Percentiles rank a stretch among this genome's conserved stretches.
These are phyloP conservation scores for Oscheius sp. DNA, from an alignment of 2,888 invertebrate species.

Conservation along the genomic window DNA sequence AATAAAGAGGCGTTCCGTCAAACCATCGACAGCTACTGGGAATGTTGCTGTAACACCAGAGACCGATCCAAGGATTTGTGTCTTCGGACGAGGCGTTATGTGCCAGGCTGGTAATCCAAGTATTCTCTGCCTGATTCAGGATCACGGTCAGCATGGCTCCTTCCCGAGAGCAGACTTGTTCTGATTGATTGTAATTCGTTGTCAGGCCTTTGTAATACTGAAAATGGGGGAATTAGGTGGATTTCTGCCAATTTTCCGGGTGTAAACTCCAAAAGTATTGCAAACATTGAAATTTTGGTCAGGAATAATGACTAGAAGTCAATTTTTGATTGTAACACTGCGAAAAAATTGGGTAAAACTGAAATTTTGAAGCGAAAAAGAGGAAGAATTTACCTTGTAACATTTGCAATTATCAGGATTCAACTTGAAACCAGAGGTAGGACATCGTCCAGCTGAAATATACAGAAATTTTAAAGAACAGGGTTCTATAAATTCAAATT, in stretches of 20 bases:
- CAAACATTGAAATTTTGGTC: no score
- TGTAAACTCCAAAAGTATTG: background rate
- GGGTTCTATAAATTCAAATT: no score
- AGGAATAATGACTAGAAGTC: no score
- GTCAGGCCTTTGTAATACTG: background rate
- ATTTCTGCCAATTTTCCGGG: background rate
- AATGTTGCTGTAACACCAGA: background rate
- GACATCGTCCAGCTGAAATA: background rate
- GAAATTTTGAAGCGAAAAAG: no score
- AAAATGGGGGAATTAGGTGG: background rate
- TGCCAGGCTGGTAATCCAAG: background rate
- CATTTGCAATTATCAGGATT: background rate
- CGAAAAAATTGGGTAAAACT: no score
- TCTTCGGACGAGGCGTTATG: background rate
- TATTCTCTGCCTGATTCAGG: background rate
- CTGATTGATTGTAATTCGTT: background rate
- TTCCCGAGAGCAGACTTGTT: background rate
- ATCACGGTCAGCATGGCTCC: background rate
- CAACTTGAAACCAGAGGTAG: background rate
- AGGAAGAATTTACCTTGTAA: background rate
- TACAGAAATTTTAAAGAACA: no score
- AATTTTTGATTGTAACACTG: no score
- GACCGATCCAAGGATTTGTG: background rate
- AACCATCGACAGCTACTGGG: background rate
- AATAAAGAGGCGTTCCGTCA: background rate